These are phyloP conservation scores for Cyprinodon brontotheroides DNA, from an alignment of 2,113 vertebrate genomes.

Conservation along the genomic window DNA sequence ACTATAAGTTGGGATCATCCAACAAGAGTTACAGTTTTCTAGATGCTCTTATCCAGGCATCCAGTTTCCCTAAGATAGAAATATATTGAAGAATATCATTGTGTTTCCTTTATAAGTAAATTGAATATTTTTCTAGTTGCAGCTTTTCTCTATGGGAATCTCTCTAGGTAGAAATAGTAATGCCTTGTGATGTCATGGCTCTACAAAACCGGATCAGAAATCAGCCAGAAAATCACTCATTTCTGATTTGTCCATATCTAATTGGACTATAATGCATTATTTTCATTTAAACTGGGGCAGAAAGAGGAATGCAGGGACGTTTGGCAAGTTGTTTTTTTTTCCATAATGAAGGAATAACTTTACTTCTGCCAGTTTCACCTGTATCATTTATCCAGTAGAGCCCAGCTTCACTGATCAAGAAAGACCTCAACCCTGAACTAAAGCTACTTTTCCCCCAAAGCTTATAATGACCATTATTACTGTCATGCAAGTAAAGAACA, in stretches of 20 bases:
- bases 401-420: slow-evolving; percentile 10
- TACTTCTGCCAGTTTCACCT: background rate
- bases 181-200: too few relatives aligned
- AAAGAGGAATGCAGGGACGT: background rate
- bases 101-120: background rate
- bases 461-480: too few relatives aligned
- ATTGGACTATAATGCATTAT: background rate
- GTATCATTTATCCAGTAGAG: slow-evolving; percentile 3
- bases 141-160: too few relatives aligned
- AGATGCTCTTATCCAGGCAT: background rate
- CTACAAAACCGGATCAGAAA: background rate
- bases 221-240: background rate
- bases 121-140: too few relatives aligned
- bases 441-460: background rate
- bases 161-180: too few relatives aligned
- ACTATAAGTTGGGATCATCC: background rate
- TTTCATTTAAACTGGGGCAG: background rate
- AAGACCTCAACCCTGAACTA: slow-evolving; percentile 14
- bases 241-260: background rate
- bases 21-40: background rate
- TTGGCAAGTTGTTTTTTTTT: background rate
- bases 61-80: too few relatives aligned
- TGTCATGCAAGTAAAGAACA: too few relatives aligned
- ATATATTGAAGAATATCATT: too few relatives aligned
- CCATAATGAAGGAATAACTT: background rate